Evolutionary conservation across 2,113 vertebrate species (phyloP).

Genomic region (Grus americana): DNA sequence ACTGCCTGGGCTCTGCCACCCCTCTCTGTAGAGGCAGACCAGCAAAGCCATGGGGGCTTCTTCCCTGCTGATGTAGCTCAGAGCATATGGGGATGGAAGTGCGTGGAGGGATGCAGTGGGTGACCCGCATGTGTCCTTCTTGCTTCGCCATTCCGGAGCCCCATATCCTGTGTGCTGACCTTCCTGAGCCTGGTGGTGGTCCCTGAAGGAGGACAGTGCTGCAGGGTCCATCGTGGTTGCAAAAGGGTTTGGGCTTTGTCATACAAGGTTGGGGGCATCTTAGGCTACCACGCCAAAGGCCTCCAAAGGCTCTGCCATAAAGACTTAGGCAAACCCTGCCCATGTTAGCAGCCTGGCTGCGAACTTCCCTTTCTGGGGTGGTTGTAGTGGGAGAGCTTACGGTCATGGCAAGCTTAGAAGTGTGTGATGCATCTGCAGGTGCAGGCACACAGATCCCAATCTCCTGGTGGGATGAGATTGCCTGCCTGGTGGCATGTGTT

Average conservation of each 20-base stretch:
- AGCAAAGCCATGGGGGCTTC: not conserved
- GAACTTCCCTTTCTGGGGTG: not conserved
- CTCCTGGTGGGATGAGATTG: not conserved
- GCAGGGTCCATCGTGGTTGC: not conserved
- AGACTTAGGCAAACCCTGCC: not conserved
- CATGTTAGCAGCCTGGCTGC: not conserved
- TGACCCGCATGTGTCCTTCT: accelerated
- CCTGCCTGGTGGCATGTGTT: not conserved
- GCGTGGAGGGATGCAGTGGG: not conserved
- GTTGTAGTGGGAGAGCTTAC: not conserved
- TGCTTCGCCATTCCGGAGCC: not conserved
- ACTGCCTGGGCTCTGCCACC: not conserved
- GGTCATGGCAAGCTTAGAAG: not conserved
- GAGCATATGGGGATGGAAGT: not conserved
- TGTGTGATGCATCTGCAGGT: not conserved
- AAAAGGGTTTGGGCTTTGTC: not conserved
- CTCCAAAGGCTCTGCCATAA: not conserved
- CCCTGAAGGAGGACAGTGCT: not conserved
- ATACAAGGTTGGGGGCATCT: not conserved
- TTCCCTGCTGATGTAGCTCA: not conserved
- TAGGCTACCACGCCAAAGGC: not conserved
- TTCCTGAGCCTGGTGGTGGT: not conserved
- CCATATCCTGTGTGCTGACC: not conserved
- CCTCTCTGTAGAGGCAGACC: not conserved
- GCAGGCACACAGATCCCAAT: not conserved